phyloP scores from a whole-genome alignment of 2,113 vertebrate genomes.

The Hystrix cristata region DNA sequence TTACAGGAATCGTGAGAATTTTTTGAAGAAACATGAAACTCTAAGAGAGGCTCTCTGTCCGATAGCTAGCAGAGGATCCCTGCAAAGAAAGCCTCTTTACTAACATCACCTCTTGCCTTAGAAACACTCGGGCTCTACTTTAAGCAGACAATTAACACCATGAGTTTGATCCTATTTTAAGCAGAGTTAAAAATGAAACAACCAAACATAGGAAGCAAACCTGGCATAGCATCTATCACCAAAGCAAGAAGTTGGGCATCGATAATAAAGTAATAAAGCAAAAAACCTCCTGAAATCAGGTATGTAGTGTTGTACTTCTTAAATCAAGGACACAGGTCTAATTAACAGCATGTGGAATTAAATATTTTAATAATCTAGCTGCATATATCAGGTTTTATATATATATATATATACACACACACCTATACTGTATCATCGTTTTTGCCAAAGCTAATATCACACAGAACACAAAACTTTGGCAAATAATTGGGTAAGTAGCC shows the following conservation, averaged over 20 bases:
- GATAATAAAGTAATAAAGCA: background rate
- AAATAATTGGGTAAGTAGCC: background rate
- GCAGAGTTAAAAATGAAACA: background rate
- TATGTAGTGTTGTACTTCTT: background rate
- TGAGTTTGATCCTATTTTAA: background rate
- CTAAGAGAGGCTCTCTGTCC: background rate
- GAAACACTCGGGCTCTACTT: background rate
- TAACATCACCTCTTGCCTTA: background rate
- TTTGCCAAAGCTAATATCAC: background rate
- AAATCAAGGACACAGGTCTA: background rate
- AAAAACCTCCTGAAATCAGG: background rate
- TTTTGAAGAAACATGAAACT: background rate
- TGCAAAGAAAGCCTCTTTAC: background rate
- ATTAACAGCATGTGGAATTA: background rate
- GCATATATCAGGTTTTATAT: background rate
- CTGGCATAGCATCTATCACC: background rate
- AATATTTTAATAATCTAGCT: background rate
- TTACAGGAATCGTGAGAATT: background rate
- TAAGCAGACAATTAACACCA: background rate
- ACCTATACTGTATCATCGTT: background rate
- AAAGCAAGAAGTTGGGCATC: background rate
- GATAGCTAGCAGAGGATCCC: background rate
- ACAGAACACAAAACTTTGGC: background rate
- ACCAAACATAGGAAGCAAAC: background rate
- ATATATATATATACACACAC: background rate